Evolutionary conservation across 2,113 vertebrate species (phyloP), one percentile per base, ranked within the genome.

Genomic region (Acrocephalus arundinaceus): DNA sequence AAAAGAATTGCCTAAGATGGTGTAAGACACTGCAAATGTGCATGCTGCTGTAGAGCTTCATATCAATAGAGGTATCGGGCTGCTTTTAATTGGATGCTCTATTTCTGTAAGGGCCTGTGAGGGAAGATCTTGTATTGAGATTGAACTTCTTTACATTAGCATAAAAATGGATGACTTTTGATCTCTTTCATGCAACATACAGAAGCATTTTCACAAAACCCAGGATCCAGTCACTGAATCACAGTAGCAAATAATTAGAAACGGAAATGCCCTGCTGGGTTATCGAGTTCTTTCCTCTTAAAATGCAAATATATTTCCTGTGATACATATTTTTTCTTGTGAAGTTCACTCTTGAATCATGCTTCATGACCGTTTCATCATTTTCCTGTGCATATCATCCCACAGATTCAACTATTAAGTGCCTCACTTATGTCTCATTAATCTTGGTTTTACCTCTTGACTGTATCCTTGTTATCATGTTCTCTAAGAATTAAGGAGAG

Each of bases 381-480:
- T 93, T 94, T 94, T 88, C 48, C 39, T 90, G 27, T 66, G 67
- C 4, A 4, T 57, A 77, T 68, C 57, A 88, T 90, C 79, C 70
- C 62, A 88, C 85, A 72, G 65, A 86, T 67, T 78, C 85, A 89
- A 83, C 79, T 84, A 83, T 78, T 97, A 96, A 92, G 88, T 85
- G 62, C 52, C 65, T 93, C 84, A 72, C 68, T 94, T 94, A 67
- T 22, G 52, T 92, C 80, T 92, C 85, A 90, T 97, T 97, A 93
- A 93, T 92, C 90, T 85, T 90, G 30, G 52, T 84, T 96, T 94
- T 94, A 54, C 74, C 73, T 86, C 61, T 84, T 78, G 54, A 72
- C 79, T 92, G 41, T 84, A 75, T 90, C 49, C 76, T 89, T 95
- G 82, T 96, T 94, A 92, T 63, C 87, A 74, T 74, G 75, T 86